phyloP scores from a whole-genome alignment of 2,113 vertebrate species.

The Pterocles burchelli region DNA sequence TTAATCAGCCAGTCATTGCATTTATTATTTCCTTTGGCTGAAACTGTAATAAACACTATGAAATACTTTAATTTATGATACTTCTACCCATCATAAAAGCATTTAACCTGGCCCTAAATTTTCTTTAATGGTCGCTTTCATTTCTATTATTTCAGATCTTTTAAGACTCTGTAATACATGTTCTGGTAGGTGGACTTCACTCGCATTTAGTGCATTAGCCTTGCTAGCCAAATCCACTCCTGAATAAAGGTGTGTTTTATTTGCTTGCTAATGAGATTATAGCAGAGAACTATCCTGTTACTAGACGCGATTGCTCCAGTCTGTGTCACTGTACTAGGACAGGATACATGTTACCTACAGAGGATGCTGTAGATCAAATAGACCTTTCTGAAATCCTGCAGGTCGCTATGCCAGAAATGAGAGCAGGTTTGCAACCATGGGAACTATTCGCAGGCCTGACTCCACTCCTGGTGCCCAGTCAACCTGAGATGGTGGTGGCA shows the following conservation, averaged over 20 bases:
- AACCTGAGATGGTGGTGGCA: rapidly evolving
- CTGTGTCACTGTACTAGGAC: background rate
- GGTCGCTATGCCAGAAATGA: background rate
- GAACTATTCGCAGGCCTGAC: background rate
- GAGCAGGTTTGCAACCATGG: background rate
- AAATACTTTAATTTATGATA: slow-evolving; percentile 74
- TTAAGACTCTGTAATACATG: slow-evolving; percentile 6
- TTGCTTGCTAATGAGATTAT: rapidly evolving
- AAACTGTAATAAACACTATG: slow-evolving; percentile 72
- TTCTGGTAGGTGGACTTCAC: background rate
- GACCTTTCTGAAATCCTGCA: background rate
- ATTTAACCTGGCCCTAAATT: slow-evolving; percentile 70
- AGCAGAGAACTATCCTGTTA: background rate
- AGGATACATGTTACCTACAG: background rate
- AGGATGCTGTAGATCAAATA: background rate
- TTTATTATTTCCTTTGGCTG: slow-evolving; percentile 77
- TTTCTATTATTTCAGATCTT: slow-evolving; percentile 38
- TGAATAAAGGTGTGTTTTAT: background rate
- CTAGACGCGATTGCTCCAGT: background rate
- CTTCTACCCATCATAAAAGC: slow-evolving; percentile 63
- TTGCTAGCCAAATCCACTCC: background rate
- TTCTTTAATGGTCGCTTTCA: slow-evolving; percentile 49
- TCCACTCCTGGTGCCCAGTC: background rate
- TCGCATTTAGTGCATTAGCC: background rate
- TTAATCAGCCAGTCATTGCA: slow-evolving; percentile 72